Evolutionary conservation across 2,113 vertebrate species (phyloP), one percentile per base, ranked within the genome.

Genomic region (Oreocharis arfaki): DNA sequence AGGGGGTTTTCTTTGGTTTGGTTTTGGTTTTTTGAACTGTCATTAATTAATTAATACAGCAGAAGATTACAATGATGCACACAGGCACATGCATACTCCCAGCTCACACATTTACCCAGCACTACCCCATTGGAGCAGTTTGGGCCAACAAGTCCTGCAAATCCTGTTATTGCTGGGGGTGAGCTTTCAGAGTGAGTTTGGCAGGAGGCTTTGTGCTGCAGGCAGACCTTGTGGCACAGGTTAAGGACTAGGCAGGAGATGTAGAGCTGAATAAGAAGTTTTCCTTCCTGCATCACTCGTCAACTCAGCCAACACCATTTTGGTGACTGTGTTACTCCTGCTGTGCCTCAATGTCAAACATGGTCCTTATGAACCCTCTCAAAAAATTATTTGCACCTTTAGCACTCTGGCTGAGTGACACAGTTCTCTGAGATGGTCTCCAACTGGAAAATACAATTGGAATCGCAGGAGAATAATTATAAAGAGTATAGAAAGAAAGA

Each of bases 401-500:
- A 88, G 39, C 52, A 37, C 53, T 83, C 60, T 67, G 60, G 68
- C 35, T 68, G 64, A 86, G 71, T 5, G 39, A 26, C 44, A 32
- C 42, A 67, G 35, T 33, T 44, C 60, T 70, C 59, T 55, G 42
- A 42, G 63, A 77, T 33, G 52, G 33, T 57, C 64, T 90, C 83
- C 64, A 84, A 88, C 59, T 86, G 56, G 68, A 93, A 94, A 96
- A 88, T 30, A 67, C 44, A 86, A 77, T 30, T 83, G 75, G 56
- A 95, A 78, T 95, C 0, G 0, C 64, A 35, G 53, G 47, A 90
- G 70, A 91, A 69, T 95, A 85, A 90, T 93, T 95, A 77, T 44
- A 67, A 95, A 95, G 64, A 46, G 67, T 95, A 90, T 81, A 96
- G 88, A 96, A 93, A 84, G 67, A 86, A 96, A 90, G 83, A 86